Conservation (phyloP, 1,140 invertebrate genomes). For the Papilio polyxenes region DNA sequence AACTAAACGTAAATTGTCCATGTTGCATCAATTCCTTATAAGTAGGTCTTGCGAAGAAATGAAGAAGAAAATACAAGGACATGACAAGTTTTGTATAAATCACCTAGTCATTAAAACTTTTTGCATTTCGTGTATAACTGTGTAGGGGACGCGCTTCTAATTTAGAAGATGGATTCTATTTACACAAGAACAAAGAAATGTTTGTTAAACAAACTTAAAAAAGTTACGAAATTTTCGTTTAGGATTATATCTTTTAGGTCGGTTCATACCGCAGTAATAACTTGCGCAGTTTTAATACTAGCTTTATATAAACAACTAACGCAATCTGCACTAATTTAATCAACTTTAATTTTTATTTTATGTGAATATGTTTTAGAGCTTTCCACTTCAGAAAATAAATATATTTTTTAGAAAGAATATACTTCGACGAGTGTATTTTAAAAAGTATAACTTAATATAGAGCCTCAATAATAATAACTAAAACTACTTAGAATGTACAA, state of each 20-base stretch:
- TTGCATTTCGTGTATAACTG: slow-evolving; percentile 48
- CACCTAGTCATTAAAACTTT: slow-evolving; percentile 54
- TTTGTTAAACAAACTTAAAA: slow-evolving; percentile 24
- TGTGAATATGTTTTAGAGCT: neutral
- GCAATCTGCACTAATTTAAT: slow-evolving; percentile 9
- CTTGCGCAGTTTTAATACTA: slow-evolving; percentile 5
- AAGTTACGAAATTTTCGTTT: slow-evolving; percentile 7
- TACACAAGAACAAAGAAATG: slow-evolving; percentile 31
- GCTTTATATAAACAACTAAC: slow-evolving; percentile 4
- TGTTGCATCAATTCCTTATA: neutral
- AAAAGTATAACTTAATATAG: no score
- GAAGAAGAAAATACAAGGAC: slow-evolving; percentile 44
- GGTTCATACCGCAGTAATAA: slow-evolving; percentile 21
- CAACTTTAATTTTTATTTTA: neutral
- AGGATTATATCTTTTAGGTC: slow-evolving; percentile 2
- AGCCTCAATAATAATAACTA: no score
- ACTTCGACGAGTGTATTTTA: neutral
- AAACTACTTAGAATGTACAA: neutral
- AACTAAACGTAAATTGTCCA: neutral
- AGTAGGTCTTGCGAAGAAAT: slow-evolving; percentile 35
- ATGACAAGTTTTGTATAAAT: slow-evolving; percentile 51
- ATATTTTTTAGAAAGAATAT: neutral
- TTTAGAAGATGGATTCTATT: slow-evolving; percentile 35
- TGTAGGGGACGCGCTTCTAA: slow-evolving; percentile 47
- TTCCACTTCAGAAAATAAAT: neutral